Evolutionary conservation across 2,113 vertebrate species (phyloP).

Genomic region (Trinectes maculatus): DNA sequence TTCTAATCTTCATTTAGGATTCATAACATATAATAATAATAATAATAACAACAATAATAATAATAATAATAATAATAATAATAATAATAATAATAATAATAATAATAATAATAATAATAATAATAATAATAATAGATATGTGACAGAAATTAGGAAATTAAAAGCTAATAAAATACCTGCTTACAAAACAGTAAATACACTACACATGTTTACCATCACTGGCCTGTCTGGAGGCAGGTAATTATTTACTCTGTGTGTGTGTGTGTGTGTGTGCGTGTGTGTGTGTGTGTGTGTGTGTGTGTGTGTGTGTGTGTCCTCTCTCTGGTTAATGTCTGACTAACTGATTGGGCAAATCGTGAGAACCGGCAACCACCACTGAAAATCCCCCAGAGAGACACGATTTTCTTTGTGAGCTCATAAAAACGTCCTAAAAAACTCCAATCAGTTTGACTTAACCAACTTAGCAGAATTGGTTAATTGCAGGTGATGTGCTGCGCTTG

Average conservation of each 20-base stretch:
- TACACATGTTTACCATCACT: conserved; percentile 33
- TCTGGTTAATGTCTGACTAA: conserved; percentile 66
- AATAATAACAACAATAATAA: too few relatives aligned
- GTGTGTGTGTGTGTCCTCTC: conserved; percentile 13
- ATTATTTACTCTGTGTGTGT: conserved; percentile 48
- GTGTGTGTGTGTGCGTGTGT: conserved; percentile 27
- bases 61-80: too few relatives aligned
- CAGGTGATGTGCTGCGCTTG: conserved; percentile 37
- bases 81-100: too few relatives aligned
- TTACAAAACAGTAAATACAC: too few relatives aligned
- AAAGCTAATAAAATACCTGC: too few relatives aligned
- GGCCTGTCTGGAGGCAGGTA: conserved; percentile 52
- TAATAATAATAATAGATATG: too few relatives aligned
- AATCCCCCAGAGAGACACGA: conserved; percentile 45
- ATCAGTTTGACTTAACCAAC: conserved; percentile 22
- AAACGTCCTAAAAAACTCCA: conserved; percentile 18
- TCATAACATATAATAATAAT: background rate
- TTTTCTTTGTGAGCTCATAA: conserved; percentile 42
- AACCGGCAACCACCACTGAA: conserved; percentile 37
- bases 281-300: conserved; percentile 5
- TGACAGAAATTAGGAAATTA: too few relatives aligned
- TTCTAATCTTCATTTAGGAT: background rate
- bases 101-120: too few relatives aligned
- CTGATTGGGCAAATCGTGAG: conserved; percentile 27
- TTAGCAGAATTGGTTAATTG: conserved; percentile 45